These are phyloP conservation scores for Halocaridina rubra DNA, from an alignment of 2,888 invertebrate genomes.

Conservation along the genomic window DNA sequence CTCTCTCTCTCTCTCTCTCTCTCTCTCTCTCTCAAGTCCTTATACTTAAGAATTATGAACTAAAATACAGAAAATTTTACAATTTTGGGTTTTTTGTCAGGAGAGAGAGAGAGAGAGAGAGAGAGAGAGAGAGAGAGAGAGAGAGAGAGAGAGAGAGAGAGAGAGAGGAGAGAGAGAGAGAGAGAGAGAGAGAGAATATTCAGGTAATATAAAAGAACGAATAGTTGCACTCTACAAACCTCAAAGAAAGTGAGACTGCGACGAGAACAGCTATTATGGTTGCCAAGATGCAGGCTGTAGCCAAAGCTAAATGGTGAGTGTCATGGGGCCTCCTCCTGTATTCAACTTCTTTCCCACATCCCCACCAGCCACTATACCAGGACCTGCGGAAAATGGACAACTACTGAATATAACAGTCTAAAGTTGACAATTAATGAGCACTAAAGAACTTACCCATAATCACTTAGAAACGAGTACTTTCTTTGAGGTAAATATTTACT, in stretches of 20 bases:
- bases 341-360: constrained; percentile 74
- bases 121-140: neutral
- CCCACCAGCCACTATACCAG: constrained; percentile 74
- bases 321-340: constrained; percentile 84
- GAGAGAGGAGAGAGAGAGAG: neutral
- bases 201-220: neutral
- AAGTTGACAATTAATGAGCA: too few species aligned
- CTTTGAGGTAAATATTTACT: too few species aligned
- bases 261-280: constrained; percentile 77
- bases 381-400: constrained; percentile 22
- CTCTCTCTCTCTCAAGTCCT: too few species aligned
- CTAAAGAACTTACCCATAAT: too few species aligned
- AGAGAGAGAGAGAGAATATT: neutral
- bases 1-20: too few species aligned
- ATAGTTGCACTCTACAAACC: neutral
- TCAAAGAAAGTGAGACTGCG: constrained; percentile 33
- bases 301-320: constrained; percentile 78
- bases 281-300: constrained; percentile 80
- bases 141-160: neutral
- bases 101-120: too few species aligned
- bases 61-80: too few species aligned
- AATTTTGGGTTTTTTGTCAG: too few species aligned
- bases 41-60: too few species aligned
- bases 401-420: too few species aligned
- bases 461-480: too few species aligned